Evolutionary conservation across 2,113 vertebrate genomes (phyloP), one percentile per base, ranked within the genome.

Genomic region (Ellobius talpinus): DNA sequence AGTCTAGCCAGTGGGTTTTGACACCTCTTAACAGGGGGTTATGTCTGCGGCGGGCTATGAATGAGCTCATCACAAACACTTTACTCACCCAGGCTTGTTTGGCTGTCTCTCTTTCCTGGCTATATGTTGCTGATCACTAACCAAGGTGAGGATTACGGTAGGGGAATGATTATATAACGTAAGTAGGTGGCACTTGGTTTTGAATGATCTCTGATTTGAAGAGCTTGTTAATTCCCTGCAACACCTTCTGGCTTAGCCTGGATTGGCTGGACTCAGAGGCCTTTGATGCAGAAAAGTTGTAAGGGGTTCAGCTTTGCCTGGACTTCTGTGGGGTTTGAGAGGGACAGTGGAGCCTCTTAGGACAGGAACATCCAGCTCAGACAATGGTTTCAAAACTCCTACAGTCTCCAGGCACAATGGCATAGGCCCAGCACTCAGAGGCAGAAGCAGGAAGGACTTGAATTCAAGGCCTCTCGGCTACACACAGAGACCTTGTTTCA

Each of bases 111-210:
- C 74, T 78, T n/a, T 74, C 72, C 47, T 17, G 2, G 74, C n/a
- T 94, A 31, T 55, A 39, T 23, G 73, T 55, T 86, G 76, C 79
- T 90, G 91, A 52, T 97, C 74, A 77, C 94, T 97, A 95, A 84
- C 82, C 24, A 33, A 89, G 90, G 90, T 94, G 42, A 89, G 73
- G 52, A 26, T 73, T 94, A 45, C 90, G 63, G 63, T 76, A 16
- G 47, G 73, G n/a, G 91, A 68, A 90, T 85, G 29, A 90, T 77
- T 87, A 5, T 13, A 33, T 90, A 78, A 70, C 66, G 55, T 33
- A 76, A 89, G 68, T 77, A 65, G 78, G 89, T 73, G 72, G 42
- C 26, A 33, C 81, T 95, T 86, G 47, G 91, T 90, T 96, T 88
- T 66, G 91, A 95, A 94, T 65, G 29, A 58, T 58, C 72, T 73